Base-by-base conservation (phyloP, 2,888 invertebrate genomes). In the Drosophila siamana region DNA sequence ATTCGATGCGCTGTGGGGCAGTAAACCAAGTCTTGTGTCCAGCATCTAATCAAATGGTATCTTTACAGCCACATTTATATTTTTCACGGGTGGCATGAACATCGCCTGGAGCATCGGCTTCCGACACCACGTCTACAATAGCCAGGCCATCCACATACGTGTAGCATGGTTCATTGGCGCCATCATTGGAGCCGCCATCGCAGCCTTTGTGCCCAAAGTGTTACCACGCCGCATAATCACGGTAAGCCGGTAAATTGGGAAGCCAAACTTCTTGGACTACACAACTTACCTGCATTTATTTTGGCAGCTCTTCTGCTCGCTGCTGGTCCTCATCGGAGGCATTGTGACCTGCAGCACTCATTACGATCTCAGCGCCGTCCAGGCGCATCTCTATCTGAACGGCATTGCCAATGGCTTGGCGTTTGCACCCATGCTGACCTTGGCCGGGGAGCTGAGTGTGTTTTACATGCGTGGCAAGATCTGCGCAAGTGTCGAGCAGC, bases 81-180 rank as follows among this genome's bases (percentile, higher is more conserved):
- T 90, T 19, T 4, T 77, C 7, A 74, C 89, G 5, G 90, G 86
- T 24, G 91, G 90, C 26, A 80, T 90, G 80, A 87, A 77, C 52
- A 65, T 89, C 0, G 89, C 88, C 43, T 89, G 88, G 85, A 68
- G 78, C 36, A 33, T 66, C 33, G 89, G 88, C 15, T 76, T 87
- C 40, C 65, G 67, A 0, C 64, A 38, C 6, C 5, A 2, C 0
- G 2, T 22, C 3, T n/a, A 5, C 5, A 6, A 51, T 13, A 0
- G 1, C 0, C 0, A 56, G 4, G 19, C 9, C 3, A 28, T n/a
- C 33, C 13, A 6, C 78, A 84, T 30, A 41, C 70, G 15, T 38
- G 46, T 86, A 2, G 89, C 86, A 22, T 91, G 91, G 91, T 91
- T 91, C 57, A 77, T 91, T 22, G 89, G 82, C 0, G 88, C 75